Evolutionary conservation across 2,113 vertebrate species (phyloP), one percentile per base, ranked within the genome.

Genomic region (Plecturocebus donacophilus): DNA sequence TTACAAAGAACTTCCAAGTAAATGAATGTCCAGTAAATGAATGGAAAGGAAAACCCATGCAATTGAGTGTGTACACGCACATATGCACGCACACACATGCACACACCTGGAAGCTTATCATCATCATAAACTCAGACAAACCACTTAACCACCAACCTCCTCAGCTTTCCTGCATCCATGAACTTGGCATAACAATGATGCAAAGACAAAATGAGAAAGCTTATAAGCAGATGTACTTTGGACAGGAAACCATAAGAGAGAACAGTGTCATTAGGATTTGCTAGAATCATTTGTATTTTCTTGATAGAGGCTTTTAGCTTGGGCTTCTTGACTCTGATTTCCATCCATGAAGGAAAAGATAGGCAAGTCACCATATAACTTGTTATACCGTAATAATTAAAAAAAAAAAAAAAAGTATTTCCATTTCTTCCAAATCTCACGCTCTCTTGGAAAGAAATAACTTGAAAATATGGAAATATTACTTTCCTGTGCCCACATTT

Each of bases 231-330:
- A 19, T 17, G 38, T 7, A 4, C 30, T 85, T 20, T 71, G 19
- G 61, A 14, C 13, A 25, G 84, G 49, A 87, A 32, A 23, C 30
- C 45, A 16, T 3, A n/a, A 66, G 21, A 16, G 16, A 2, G 42
- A 19, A 40, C 1, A 0, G 5, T 52, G 27, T 16, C 13, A 30
- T 12, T 1, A 75, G 54, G 49, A 61, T 27, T 45, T 71, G 61
- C 13, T 9, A 7, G 2, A 32, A 27, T n/a, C 68, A 5, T 13
- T 38, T 49, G 49, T 9, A 66, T 58, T 82, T 92, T 92, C 66
- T 14, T 40, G 38, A 84, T 2, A 9, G 1, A 84, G 40, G 20
- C 9, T 32, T 27, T 6, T 8, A 40, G 0, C 0, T 13, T 17
- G 30, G 25, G 21, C 40, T 68, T 27, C 2, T 27, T 82, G 52